These are phyloP conservation scores for Protaetia brevitarsis DNA, from an alignment of 1,140 invertebrate genomes.

Conservation along the genomic window DNA sequence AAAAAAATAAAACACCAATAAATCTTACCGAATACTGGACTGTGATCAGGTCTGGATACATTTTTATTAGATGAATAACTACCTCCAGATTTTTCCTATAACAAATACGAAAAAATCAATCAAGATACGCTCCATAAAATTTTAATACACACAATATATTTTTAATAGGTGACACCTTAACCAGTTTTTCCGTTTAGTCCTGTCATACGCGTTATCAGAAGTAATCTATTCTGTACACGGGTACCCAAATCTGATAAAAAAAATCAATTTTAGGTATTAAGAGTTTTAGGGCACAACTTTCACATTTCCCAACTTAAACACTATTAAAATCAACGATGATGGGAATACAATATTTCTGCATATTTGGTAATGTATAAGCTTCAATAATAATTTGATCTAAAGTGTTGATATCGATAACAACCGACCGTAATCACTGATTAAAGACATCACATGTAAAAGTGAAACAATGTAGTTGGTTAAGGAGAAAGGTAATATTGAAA, in stretches of 20 bases:
- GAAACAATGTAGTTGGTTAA: not conserved
- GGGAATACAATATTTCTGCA: no score
- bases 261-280: conserved; percentile 6
- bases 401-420: not conserved
- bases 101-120: conserved; percentile 50
- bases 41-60: conserved; percentile 73
- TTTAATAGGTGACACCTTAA: no score
- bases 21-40: conserved; percentile 79
- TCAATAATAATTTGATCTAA: no score
- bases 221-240: not conserved
- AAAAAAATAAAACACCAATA: not conserved
- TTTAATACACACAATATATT: no score
- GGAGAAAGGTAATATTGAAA: conserved; percentile 1
- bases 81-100: conserved; percentile 77
- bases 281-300: no score
- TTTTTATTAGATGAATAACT: conserved; percentile 69
- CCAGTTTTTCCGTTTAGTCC: no score
- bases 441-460: not conserved
- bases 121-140: no score
- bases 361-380: no score
- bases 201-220: not conserved
- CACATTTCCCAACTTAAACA: no score
- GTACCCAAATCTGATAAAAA: not conserved
- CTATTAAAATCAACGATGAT: no score
- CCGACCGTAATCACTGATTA: not conserved